Conservation (phyloP, 1,140 invertebrate species). For the Caerostris darwini region DNA sequence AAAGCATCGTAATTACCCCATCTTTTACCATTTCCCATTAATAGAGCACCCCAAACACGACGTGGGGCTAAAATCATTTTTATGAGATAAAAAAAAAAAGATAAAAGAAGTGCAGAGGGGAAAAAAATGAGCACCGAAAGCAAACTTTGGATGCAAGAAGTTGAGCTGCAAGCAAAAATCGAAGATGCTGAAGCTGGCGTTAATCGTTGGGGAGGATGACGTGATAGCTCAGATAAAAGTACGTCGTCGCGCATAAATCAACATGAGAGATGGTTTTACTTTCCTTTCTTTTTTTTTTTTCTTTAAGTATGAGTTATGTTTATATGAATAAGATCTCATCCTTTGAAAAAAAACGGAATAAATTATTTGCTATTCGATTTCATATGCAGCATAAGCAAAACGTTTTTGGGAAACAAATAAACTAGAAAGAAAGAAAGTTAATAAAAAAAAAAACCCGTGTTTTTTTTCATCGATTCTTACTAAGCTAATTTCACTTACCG, state of each 20-base stretch:
- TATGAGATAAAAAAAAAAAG: not conserved
- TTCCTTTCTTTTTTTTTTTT: too few species aligned
- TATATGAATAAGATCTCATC: too few species aligned
- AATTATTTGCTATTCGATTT: too few species aligned
- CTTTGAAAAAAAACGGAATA: too few species aligned
- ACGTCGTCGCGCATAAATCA: not conserved
- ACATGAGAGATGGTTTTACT: not conserved
- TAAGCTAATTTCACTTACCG: too few species aligned
- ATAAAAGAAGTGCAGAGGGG: not conserved
- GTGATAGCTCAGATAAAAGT: not conserved
- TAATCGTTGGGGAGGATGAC: not conserved
- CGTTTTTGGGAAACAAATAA: too few species aligned
- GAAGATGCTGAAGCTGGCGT: not conserved
- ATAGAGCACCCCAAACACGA: not conserved
- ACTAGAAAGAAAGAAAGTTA: too few species aligned
- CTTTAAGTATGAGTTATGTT: too few species aligned
- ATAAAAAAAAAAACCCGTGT: too few species aligned
- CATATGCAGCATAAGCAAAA: too few species aligned
- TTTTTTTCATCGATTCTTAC: too few species aligned
- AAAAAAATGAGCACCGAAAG: not conserved
- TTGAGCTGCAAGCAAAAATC: not conserved
- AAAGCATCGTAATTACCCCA: not conserved
- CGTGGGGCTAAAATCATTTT: not conserved
- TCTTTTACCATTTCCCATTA: not conserved
- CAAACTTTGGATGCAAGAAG: not conserved